Evolutionary conservation across 2,888 invertebrate genomes (phyloP).

Genomic region (Agapostemon virescens): DNA sequence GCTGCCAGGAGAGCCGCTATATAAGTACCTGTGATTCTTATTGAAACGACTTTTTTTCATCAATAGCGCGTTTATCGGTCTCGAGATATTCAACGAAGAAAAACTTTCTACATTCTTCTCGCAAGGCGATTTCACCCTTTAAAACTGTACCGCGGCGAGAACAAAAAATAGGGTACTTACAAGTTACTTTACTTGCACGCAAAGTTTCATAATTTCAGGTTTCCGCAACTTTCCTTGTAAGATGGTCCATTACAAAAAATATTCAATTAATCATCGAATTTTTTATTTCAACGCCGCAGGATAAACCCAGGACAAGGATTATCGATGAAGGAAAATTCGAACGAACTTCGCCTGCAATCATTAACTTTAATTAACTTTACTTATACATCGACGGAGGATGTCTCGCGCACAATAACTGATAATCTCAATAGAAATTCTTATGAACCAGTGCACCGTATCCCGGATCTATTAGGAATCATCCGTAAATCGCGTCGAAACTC

Average conservation of each 20-base stretch:
- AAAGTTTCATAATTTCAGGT: background rate
- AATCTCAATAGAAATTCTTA: background rate
- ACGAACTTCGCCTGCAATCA: background rate
- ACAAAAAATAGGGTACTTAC: background rate
- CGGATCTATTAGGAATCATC: background rate
- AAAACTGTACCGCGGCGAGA: too few species aligned
- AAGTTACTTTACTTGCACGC: background rate
- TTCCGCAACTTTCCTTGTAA: background rate
- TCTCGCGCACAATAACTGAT: background rate
- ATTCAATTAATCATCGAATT: background rate
- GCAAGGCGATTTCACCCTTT: too few species aligned
- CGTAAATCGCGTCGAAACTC: slow-evolving; percentile 1
- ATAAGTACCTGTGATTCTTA: too few species aligned
- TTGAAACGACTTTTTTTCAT: too few species aligned
- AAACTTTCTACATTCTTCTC: too few species aligned
- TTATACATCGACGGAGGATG: background rate
- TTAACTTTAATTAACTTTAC: background rate
- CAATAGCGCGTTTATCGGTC: background rate
- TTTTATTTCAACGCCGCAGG: background rate
- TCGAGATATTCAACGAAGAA: background rate
- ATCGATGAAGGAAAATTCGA: background rate
- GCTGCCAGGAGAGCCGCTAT: too few species aligned
- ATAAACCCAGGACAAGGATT: background rate
- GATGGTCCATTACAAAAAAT: background rate
- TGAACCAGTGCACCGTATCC: background rate